Base-by-base conservation (phyloP, 2,797 vertebrate genomes). In the Cephalopachus bancanus region DNA sequence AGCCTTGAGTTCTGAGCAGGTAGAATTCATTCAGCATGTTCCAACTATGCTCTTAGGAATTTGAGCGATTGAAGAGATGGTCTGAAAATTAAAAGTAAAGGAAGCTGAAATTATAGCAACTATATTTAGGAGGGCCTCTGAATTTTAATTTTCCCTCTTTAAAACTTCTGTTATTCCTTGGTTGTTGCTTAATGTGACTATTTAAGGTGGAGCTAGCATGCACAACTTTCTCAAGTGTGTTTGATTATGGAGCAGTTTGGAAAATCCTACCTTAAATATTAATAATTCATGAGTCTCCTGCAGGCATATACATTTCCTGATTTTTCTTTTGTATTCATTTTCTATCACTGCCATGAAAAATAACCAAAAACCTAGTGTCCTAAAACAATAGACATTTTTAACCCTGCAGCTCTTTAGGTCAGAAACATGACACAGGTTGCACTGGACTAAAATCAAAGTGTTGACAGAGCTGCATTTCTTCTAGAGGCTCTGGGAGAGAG, bases 81-180 rank as follows among this genome's bases (percentile, higher is more conserved):
- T 93, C 65, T 88, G 85, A 93, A 93, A 89, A 86, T 44, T 30
- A 65, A 74, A 65, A 79, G 59, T 14, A 49, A 90, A 67, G 28
- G 51, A 30, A 86, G 44, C 11, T 69, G 76, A 78, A 6, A 83
- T 94, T 86, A 51, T 78, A 85, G 55, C 67, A 67, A 60, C 24
- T 49, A 4, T 69, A 67, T 51, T 81, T 74, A 33, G n/a, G 71
- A 88, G 49, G 3, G 51, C 65, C 15, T 69, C 67, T 89, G 60
- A 83, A 20, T 20, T 75, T 49, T 81, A 55, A 3, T 80, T 93
- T 87, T 74, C 33, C 44, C 30, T 93, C 65, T 60, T 10, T 9
- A 20, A 53, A 49, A 85, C 28, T 44, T 90, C 75, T 37, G 7
- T 19, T 76, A 71, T 84, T 62, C 64, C 57, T 76, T 89, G 53